Evolutionary conservation across 2,888 invertebrate species (phyloP), one percentile per base, ranked within the genome.

Genomic region (Clepsis dumicolana): DNA sequence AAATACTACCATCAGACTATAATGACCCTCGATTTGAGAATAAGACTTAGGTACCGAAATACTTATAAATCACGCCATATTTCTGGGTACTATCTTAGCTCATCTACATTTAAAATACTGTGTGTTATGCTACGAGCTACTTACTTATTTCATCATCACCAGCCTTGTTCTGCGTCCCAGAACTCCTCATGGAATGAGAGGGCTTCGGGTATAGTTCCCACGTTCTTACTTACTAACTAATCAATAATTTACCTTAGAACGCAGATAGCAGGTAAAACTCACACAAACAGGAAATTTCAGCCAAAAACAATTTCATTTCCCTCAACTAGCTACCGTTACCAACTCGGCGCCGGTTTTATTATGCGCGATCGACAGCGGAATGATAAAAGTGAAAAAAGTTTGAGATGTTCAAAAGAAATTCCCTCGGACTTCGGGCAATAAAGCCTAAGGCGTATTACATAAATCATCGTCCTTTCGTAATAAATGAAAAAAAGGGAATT

Each of bases 401-500:
- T 77, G 83, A 83, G 76, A 76, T 76, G 74, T 77, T 74, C 80
- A 73, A 74, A 75, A 82, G 77, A 74, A 81, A 81, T 82, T 77
- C 74, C 77, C 78, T 77, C 79, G 79, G 78, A 81, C 82, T 84
- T 79, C 74, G 68, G 80, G 85, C 86, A 90, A 89, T 91, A 91
- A 89, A 90, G 89, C 79, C 86, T 86, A 82, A 84, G 82, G 82
- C 80, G 84, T 84, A 87, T 89, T 88, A 86, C 87, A 89, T 91
- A 90, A 91, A 91, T 90, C 90, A 90, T 90, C 83, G 82, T 83
- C 82, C 85, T 86, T 78, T 77, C 75, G 84, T 85, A 86, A 89
- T 88, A 90, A 90, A 90, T 86, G 88, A 84, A 87, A 85, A 66
- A 72, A 85, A 85, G 81, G 81, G 80, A 82, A 83, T 85, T 86